Base-by-base conservation (phyloP, 1,140 invertebrate genomes). In the Popillia japonica region DNA sequence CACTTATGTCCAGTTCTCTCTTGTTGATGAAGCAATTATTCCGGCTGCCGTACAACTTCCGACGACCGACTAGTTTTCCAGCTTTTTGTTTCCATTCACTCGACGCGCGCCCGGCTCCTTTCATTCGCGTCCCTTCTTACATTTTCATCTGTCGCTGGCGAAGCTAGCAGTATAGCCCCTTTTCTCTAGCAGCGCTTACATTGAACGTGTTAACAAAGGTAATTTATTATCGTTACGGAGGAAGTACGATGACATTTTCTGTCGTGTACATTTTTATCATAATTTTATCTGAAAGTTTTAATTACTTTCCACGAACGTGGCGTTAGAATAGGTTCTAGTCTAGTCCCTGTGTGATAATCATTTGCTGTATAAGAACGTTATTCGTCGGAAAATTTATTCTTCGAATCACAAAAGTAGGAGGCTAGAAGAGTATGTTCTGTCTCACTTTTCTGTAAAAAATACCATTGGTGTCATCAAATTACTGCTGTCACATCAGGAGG, bases 151-250 rank as follows among this genome's bases (percentile, higher is more conserved):
- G 48, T 55, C 48, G n/a, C 48, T 17, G 14, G 14, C 48, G n/a
- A 14, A n/a, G 44, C 10, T 7, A 42, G 41, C 41, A 11, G 14
- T 11, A 0, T 11, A 17, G 17, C 14, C 6, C 14, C 14, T 17
- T 17, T 17, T 55, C 48, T 17, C 48, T 55, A 17, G 48, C 48
- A 34, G 27, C 27, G 27, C 27, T 14, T 55, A 55, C 48, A 17
- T 55, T 55, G 48, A 55, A 55, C 48, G 48, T 55, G 48, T 55
- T 55, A 55, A 55, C 48, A 55, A 55, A 55, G 48, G 48, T 55
- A 55, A 55, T 55, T 55, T 55, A 55, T 55, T 55, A 55, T 55
- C 48, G 48, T 55, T 55, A 55, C 48, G 6, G 11, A 48, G 48
- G 48, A 55, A 14, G 2, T 55, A 55, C 48, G 48, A 55, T 17